Evolutionary conservation across 1,140 invertebrate genomes (phyloP), one percentile per base, ranked within the genome.

Genomic region (Sitobion miscanthi): DNA sequence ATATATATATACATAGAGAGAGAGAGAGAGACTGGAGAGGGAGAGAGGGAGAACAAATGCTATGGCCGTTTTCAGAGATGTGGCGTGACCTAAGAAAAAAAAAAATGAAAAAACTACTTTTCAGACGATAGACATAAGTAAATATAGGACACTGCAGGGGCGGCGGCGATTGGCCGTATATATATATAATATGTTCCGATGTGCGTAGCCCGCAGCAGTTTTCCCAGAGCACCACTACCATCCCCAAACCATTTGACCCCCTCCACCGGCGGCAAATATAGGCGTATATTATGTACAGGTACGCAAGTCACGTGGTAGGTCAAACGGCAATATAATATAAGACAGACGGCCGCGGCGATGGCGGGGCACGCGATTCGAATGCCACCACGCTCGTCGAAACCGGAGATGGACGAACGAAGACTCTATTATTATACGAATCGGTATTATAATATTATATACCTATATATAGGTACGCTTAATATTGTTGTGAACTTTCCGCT

Each of bases 231-330:
- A 69, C 62, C 14, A 6, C 4, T 5, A 17, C 62, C 30, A 11
- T 9, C 30, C 57, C 25, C 8, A 23, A n/a, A 17, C 11, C 9
- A 30, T 62, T 62, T 30, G 25, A 14, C 25, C 9, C 57, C 25
- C 11, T 4, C 25, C 11, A 11, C 30, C 30, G 17, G 38, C 20
- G n/a, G 82, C 2, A 42, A 88, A 88, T 30, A 20, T 47, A 52
- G 14, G 86, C 25, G 2, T n/a, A n/a, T 47, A n/a, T 47, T n/a
- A n/a, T 69, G 30, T 35, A 77, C 20, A 35, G n/a, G 45, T n/a
- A 91, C 30, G 57, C 90, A 45, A 82, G 90, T 91, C 90, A 91
- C 90, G 90, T 77, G 35, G 35, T 69, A 42, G 90, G 90, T 91
- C 62, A 77, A 91, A 91, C 62, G 42, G 62, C 45, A 82, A 91